Conservation (phyloP, 1,140 invertebrate genomes). For the Pseudomyrmex pallidus region DNA sequence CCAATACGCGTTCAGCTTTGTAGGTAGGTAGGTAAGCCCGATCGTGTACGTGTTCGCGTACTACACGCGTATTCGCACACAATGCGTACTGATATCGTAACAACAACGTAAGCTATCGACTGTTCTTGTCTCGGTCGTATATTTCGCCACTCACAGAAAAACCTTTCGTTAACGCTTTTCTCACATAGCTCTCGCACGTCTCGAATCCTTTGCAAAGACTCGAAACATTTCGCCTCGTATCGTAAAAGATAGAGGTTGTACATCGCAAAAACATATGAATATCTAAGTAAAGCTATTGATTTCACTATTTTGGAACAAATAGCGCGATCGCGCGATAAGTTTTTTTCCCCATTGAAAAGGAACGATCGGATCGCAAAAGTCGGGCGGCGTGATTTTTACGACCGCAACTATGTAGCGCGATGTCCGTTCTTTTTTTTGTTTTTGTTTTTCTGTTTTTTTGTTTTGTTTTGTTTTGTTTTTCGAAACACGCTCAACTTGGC, state of each 20-base stretch:
- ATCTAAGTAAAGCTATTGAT: too few relatives aligned
- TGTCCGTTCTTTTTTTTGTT: neutral
- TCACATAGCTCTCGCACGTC: neutral
- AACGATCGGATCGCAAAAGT: neutral
- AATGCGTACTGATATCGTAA: slow-evolving; percentile 13
- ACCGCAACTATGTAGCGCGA: neutral
- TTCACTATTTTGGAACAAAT: too few relatives aligned
- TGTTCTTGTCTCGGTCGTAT: slow-evolving; percentile 18
- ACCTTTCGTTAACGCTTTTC: neutral
- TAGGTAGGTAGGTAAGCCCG: slow-evolving; percentile 34
- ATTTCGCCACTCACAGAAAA: too few relatives aligned
- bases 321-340: neutral
- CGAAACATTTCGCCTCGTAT: neutral
- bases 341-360: neutral
- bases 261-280: too few relatives aligned
- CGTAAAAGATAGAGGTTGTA: too few relatives aligned
- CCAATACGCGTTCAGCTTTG: slow-evolving; percentile 66
- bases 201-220: too few relatives aligned
- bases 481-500: slow-evolving; percentile 38
- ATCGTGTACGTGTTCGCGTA: neutral
- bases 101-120: slow-evolving; percentile 8
- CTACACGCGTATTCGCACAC: slow-evolving; percentile 17
- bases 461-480: slow-evolving; percentile 3
- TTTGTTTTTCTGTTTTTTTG: too few relatives aligned
- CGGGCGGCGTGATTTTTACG: slow-evolving; percentile 35